Evolutionary conservation across 1,140 invertebrate species (phyloP).

Genomic region (Holcopasites calliopsidis): DNA sequence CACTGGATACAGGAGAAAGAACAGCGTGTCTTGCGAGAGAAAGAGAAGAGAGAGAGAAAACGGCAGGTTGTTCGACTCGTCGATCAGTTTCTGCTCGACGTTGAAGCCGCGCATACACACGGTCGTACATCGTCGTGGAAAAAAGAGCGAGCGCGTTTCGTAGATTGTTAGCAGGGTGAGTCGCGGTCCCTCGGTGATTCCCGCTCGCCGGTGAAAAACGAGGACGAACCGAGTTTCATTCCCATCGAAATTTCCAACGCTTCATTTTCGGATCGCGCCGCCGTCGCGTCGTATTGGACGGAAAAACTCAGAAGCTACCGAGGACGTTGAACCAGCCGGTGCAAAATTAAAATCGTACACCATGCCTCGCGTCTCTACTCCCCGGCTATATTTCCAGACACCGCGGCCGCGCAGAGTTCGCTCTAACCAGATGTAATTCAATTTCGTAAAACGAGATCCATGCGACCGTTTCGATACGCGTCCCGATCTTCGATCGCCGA

Average conservation of each 20-base stretch:
- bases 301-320: neutral
- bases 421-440: conserved; percentile 1
- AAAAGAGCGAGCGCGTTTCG: too few species aligned
- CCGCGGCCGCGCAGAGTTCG: neutral
- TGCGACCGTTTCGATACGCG: conserved; percentile 29
- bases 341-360: conserved; percentile 17
- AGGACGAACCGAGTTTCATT: conserved; percentile 1
- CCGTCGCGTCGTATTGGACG: neutral
- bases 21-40: conserved; percentile 34
- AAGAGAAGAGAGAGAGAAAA: conserved; percentile 54
- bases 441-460: conserved; percentile 31
- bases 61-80: conserved; percentile 64
- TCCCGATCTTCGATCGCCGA: neutral
- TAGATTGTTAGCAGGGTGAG: too few species aligned
- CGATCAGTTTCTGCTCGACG: conserved; percentile 71
- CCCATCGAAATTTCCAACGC: neutral
- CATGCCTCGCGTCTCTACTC: neutral
- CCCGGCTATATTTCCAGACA: neutral
- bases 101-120: conserved; percentile 51
- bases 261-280: neutral
- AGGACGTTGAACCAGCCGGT: neutral
- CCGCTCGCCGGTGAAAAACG: neutral
- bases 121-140: conserved; percentile 3
- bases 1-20: conserved; percentile 27
- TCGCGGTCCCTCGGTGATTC: neutral